Base-by-base conservation (phyloP, 2,888 invertebrate genomes). In the Zele albiditarsus region DNA sequence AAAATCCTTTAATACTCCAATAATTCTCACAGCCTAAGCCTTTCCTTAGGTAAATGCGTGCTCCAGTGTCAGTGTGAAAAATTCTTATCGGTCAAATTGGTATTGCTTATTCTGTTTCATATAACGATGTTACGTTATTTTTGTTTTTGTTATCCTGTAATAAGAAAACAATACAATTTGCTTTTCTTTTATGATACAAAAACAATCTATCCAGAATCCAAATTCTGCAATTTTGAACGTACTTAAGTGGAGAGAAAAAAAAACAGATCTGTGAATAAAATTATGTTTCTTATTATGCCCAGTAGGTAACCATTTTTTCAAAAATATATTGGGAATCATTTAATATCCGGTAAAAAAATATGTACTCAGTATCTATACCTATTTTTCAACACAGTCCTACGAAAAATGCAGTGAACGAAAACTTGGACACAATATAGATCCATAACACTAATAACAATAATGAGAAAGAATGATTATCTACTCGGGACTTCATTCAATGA, bases 11-110 rank as follows among this genome's bases (percentile, higher is more conserved):
- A 86, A 85, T 87, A 86, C 83, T 87, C 85, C 86, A 85, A 86
- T 86, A 75, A 84, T 85, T 86, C 85, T 89, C 89, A 89, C 88
- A 89, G 88, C 88, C 88, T 88, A 88, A 88, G 88, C 82, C 20
- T 85, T 84, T 84, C 84, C 86, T 88, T 88, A 86, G 86, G 85
- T 87, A 87, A 87, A 88, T 88, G 85, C 86, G 83, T 85, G 84
- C 82, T 85, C 67, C 80, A 78, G 74, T 82, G 77, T 53, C 62
- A 38, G 25, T 42, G 60, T 69, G 38, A 25, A 69, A 28, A 49
- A 66, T 33, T 71, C 31, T 67, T 10, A 46, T 46, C 58, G 71
- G 71, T 75, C 74, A 67, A 77, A 63, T 77, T 49, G 60, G 0
- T 38, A 38, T 63, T 31, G 20, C 5, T 63, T 33, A 62, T 25